Evolutionary conservation across 2,797 vertebrate genomes (phyloP).

Genomic region (Falco cherrug): DNA sequence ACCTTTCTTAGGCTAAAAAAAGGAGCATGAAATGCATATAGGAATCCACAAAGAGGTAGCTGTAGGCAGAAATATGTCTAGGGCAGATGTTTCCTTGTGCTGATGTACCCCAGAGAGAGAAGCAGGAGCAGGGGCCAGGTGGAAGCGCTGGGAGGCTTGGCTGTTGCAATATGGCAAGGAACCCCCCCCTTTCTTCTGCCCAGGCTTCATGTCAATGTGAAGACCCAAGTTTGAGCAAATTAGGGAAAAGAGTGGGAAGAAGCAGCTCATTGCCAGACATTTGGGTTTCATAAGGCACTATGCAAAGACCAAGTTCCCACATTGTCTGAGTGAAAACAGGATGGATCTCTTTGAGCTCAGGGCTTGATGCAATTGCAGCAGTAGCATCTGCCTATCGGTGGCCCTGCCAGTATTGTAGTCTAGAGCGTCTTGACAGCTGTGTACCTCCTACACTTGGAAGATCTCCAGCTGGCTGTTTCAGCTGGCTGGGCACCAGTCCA

Average conservation of each 20-base stretch:
- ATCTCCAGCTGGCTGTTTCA: conserved; percentile 21
- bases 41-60: background rate
- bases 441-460: conserved; percentile 52
- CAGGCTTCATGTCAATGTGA: background rate
- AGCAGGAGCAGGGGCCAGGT: background rate
- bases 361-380: conserved; percentile 20
- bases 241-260: background rate
- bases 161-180: background rate
- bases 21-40: background rate
- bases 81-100: background rate
- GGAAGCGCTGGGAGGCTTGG: background rate
- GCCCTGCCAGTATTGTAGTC: conserved; percentile 64
- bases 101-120: background rate
- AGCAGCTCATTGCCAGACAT: conserved; percentile 4
- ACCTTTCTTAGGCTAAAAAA: background rate
- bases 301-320: conserved; percentile 33
- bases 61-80: background rate
- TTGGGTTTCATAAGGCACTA: conserved; percentile 33
- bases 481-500: background rate
- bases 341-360: background rate
- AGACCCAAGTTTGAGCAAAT: background rate
- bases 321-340: conserved; percentile 40
- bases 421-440: conserved; percentile 47
- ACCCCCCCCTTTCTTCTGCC: background rate
- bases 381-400: conserved; percentile 47